These are phyloP conservation scores for Hemistola chrysoprasaria DNA, from an alignment of 2,888 invertebrate species.

Conservation along the genomic window DNA sequence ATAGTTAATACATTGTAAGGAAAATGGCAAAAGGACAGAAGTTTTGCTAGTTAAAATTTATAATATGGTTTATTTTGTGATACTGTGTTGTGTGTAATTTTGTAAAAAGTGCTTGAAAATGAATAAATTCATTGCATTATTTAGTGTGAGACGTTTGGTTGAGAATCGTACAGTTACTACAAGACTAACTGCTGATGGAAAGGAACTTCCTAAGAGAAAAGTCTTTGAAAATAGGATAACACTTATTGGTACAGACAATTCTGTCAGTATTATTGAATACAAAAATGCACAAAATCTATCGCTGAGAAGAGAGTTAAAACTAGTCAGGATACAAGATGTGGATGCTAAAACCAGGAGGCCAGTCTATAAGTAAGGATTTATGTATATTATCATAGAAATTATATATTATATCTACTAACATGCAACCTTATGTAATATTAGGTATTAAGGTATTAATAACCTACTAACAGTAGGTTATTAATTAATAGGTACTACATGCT, in stretches of 20 bases:
- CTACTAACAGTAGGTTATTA: no score
- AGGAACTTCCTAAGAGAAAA: constrained; percentile 70
- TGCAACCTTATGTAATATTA: no score
- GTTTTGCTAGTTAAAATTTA: no score
- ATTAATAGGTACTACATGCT: not conserved
- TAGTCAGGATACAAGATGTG: constrained; percentile 86
- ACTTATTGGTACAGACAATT: constrained; percentile 82
- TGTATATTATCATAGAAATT: not conserved
- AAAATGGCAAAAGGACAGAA: no score
- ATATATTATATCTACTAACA: constrained; percentile 1
- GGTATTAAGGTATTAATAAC: no score
- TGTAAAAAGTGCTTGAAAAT: no score
- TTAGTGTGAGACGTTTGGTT: constrained; percentile 42
- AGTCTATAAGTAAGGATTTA: constrained; percentile 82
- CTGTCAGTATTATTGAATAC: constrained; percentile 82
- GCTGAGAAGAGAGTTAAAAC: constrained; percentile 84
- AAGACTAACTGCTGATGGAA: constrained; percentile 63
- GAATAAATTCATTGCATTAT: constrained; percentile 50
- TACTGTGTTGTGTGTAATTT: no score
- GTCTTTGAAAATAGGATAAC: constrained; percentile 82
- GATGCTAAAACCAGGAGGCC: constrained; percentile 86
- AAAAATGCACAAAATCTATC: constrained; percentile 88
- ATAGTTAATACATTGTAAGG: no score
- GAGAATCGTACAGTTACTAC: constrained; percentile 50
- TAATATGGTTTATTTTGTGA: no score